Base-by-base conservation (phyloP, 2,113 vertebrate genomes). In the Xiphorhynchus elegans region DNA sequence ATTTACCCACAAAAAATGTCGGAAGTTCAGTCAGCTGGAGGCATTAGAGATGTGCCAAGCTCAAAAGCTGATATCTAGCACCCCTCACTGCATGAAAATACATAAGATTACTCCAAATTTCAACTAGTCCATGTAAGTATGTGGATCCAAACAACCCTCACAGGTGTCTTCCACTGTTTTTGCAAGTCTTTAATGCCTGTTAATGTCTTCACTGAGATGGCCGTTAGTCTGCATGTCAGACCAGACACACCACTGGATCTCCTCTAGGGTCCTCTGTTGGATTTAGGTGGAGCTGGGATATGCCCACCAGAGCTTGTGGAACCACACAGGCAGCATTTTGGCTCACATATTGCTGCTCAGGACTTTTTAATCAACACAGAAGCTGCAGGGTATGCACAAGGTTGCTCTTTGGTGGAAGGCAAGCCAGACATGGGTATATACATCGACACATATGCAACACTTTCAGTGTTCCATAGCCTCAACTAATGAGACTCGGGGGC, bases 11-110 rank as follows among this genome's bases (percentile, higher is more conserved):
- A 59, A 67, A 91, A 87, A 69, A 44, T 25, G 42, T 66, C 67
- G 85, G n/a, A 85, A 76, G 21, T 92, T 95, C 82, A 70, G 44
- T 72, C 75, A 77, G 42, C 19, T 93, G 85, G 35, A 88, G 60
- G 56, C 6, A 26, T 47, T 40, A 88, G 72, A 77, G 52, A 70
- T 6, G 16, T 6, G 24, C 18, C 50, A 88, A 94, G 88, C 10
- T 11, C 31, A 64, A 91, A 86, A 83, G 25, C 50, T 88, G 63
- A 67, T 63, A 87, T 42, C 12, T 56, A 90, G 31, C 21, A 74
- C 11, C 18, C 5, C 44, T 93, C 33, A 60, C 13, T 78, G 47
- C 88, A 84, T 77, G 86, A 4, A 87, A 70, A 74, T 29, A 68
- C 91, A 44, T 63, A 90, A 75, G 31, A 40, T 21, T 77, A 72